Evolutionary conservation across 1,140 invertebrate species (phyloP).

Genomic region (Thaumetopoea pityocampa): DNA sequence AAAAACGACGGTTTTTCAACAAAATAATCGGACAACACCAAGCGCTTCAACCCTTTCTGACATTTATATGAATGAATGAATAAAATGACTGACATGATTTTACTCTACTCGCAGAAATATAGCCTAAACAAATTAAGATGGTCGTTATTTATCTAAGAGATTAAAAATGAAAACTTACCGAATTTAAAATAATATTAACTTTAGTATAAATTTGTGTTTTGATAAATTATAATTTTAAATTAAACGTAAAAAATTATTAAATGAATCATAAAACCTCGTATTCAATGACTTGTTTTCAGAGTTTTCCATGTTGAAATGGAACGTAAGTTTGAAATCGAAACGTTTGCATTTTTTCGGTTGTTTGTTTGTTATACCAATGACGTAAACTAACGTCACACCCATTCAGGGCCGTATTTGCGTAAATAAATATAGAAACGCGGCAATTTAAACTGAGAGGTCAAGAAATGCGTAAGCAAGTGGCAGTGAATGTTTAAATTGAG

Average conservation of each 20-base stretch:
- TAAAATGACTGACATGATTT: too few relatives aligned
- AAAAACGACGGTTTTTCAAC: constrained; percentile 31
- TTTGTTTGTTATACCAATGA: constrained; percentile 48
- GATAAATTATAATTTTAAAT: not conserved
- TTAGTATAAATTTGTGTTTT: not conserved
- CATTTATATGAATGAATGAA: constrained; percentile 61
- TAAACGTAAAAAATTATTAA: not conserved
- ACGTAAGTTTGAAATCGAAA: constrained; percentile 36
- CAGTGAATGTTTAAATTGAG: constrained; percentile 24
- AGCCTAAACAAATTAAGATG: constrained; percentile 21
- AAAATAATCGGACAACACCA: constrained; percentile 42
- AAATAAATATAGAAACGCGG: constrained; percentile 38
- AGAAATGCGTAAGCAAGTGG: constrained; percentile 35
- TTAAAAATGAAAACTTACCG: too few relatives aligned
- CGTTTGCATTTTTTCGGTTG: constrained; percentile 30
- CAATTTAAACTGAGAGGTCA: constrained; percentile 36
- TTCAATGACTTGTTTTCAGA: not conserved
- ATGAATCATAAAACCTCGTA: not conserved
- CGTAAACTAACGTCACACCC: constrained; percentile 66
- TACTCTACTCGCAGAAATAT: constrained; percentile 31
- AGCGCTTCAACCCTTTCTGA: constrained; percentile 46
- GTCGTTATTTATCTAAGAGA: not conserved
- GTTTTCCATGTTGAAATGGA: constrained; percentile 32
- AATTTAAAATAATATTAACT: not conserved
- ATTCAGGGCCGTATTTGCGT: constrained; percentile 64